Evolutionary conservation across 2,113 vertebrate species (phyloP).

Genomic region (Sapayoa aenigma): DNA sequence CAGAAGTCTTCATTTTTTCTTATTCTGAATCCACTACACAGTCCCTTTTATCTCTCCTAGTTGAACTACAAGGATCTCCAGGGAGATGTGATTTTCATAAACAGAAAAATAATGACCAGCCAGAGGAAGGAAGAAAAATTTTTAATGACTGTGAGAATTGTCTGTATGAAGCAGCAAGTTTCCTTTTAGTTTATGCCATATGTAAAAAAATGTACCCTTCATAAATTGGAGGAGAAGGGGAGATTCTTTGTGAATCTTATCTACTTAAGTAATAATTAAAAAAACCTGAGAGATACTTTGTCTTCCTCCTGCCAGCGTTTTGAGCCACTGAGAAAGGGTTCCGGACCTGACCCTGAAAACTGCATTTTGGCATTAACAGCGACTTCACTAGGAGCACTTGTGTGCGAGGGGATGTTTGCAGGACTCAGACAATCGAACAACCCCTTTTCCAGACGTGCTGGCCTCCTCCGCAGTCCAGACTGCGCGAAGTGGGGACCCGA

Average conservation of each 20-base stretch:
- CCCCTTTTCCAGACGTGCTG: background rate
- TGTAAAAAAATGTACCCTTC: background rate
- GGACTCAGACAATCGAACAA: background rate
- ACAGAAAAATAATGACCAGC: constrained; percentile 70
- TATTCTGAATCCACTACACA: constrained; percentile 48
- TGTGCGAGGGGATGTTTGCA: background rate
- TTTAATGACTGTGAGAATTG: constrained; percentile 54
- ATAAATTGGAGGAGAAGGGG: background rate
- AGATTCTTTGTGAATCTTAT: background rate
- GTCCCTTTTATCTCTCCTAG: constrained; percentile 74
- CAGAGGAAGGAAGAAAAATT: constrained; percentile 66
- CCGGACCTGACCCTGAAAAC: background rate
- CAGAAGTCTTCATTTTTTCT: constrained; percentile 38
- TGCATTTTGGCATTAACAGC: background rate
- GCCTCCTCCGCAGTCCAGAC: background rate
- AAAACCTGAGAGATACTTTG: background rate
- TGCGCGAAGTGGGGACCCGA: accelerated
- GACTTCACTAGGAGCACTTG: background rate
- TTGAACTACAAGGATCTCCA: constrained; percentile 61
- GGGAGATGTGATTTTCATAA: constrained; percentile 73
- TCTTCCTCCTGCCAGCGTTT: background rate
- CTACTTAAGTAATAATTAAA: background rate
- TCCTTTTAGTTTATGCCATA: background rate
- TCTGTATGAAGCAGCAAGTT: constrained; percentile 3
- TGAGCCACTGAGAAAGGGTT: background rate